phyloP scores from a whole-genome alignment of 2,888 invertebrate species.

The Dasysyrphus albostriatus region DNA sequence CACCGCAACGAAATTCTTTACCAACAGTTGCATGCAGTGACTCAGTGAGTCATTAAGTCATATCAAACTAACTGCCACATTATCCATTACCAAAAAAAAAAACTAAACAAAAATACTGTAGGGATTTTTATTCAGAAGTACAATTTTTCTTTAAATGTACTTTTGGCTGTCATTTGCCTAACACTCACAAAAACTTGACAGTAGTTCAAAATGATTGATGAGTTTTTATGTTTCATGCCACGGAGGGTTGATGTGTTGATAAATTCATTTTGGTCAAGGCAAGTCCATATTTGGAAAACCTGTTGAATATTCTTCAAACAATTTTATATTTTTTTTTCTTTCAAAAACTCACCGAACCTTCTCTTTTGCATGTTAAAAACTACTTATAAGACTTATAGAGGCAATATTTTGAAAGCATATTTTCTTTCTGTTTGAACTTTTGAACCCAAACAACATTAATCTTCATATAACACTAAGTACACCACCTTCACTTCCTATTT shows the following conservation, averaged over 20 bases:
- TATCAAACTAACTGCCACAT: too few relatives aligned
- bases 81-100: too few relatives aligned
- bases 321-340: background rate
- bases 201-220: conserved; percentile 6
- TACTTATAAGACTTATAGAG: conserved; percentile 4
- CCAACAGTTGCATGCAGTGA: too few relatives aligned
- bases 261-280: conserved; percentile 10
- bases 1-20: too few relatives aligned
- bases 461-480: conserved; percentile 15
- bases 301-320: conserved; percentile 24
- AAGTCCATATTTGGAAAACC: background rate
- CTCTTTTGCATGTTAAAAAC: conserved; percentile 16
- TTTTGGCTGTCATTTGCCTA: background rate
- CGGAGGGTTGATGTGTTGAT: background rate
- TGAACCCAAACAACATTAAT: conserved; percentile 35
- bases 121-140: background rate
- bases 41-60: too few relatives aligned
- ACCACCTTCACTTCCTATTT: conserved; percentile 27
- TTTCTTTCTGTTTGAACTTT: conserved; percentile 8
- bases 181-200: conserved; percentile 8
- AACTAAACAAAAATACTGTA: background rate
- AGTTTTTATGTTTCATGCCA: background rate
- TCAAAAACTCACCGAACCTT: background rate
- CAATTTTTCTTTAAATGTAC: background rate
- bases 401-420: background rate